Conservation (phyloP, 2,888 invertebrate genomes). For the Pycnomerus fuliginosus region DNA sequence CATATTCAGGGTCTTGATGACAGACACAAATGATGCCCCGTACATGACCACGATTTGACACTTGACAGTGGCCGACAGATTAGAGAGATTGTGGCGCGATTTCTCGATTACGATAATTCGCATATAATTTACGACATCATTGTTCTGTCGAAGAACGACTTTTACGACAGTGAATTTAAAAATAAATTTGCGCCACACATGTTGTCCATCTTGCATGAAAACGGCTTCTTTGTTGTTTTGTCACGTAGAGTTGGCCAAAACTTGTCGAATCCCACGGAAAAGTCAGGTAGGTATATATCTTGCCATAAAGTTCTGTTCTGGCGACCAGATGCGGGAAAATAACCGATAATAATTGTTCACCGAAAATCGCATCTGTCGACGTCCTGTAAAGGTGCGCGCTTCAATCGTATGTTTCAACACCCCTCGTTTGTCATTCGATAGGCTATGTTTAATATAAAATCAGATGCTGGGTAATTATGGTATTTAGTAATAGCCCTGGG, state of each 20-base stretch:
- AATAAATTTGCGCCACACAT: too few species aligned
- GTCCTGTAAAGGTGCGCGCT: conserved; percentile 13
- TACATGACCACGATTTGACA: too few species aligned
- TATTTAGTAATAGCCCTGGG: background rate
- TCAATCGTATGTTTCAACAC: conserved; percentile 6
- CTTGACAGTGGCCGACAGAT: too few species aligned
- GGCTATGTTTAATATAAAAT: conserved; percentile 16
- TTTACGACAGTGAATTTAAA: too few species aligned
- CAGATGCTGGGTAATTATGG: conserved; percentile 19
- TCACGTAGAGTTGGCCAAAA: conserved; percentile 3
- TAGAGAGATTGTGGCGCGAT: too few species aligned
- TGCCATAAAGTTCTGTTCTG: too few species aligned
- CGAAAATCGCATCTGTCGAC: conserved; percentile 2
- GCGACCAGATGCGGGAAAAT: conserved; percentile 1
- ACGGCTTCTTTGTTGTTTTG: conserved; percentile 2
- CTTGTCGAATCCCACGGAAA: conserved; percentile 4
- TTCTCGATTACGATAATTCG: too few species aligned
- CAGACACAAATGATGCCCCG: too few species aligned
- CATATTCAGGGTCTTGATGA: too few species aligned
- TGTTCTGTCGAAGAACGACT: too few species aligned
- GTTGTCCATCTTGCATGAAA: too few species aligned
- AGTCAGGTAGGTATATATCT: background rate
- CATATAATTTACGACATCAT: too few species aligned
- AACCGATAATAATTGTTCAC: background rate
- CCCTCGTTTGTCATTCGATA: conserved; percentile 23